A percentile compares a stretch with the other conserved stretches of the same genome.
Conservation (phyloP, 1,140 invertebrate species). For the Pollicipes pollicipes region DNA sequence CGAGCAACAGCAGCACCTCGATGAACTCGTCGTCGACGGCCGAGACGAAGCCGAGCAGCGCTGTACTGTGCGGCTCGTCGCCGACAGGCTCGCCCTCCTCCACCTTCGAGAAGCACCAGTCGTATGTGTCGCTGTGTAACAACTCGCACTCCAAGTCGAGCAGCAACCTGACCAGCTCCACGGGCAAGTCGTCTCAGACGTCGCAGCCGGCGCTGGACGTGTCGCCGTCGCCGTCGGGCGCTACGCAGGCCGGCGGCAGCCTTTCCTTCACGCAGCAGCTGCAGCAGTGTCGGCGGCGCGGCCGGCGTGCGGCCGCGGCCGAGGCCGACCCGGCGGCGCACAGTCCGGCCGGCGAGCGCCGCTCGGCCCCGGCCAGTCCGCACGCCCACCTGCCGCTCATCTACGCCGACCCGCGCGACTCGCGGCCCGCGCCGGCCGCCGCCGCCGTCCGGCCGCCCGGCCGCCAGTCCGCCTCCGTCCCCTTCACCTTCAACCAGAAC, state of each 20-base stretch:
- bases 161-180: conserved; percentile 46
- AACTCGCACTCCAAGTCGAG: conserved; percentile 53
- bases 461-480: conserved; percentile 15
- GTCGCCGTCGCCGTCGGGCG: conserved; percentile 16
- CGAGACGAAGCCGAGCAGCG: conserved; percentile 47
- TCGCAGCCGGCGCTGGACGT: conserved; percentile 22
- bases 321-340: conserved; percentile 26
- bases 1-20: conserved; percentile 34
- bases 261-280: conserved; percentile 55
- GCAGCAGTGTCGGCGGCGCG: conserved; percentile 36
- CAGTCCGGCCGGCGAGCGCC: conserved; percentile 40
- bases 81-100: conserved; percentile 42
- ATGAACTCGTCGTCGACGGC: conserved; percentile 41
- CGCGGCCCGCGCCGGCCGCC: conserved; percentile 27
- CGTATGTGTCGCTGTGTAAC: conserved; percentile 49
- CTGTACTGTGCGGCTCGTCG: conserved; percentile 29
- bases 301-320: conserved; percentile 19
- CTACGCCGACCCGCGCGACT: conserved; percentile 60
- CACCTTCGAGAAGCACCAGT: conserved; percentile 43
- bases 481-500: conserved; percentile 47
- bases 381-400: conserved; percentile 63
- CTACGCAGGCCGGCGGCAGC: conserved; percentile 20
- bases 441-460: too few species aligned
- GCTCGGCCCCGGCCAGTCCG: conserved; percentile 48
- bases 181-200: conserved; percentile 39